Evolutionary conservation across 2,113 vertebrate species (phyloP), one percentile per base, ranked within the genome.

Genomic region (Tretioscincus oriximinensis): DNA sequence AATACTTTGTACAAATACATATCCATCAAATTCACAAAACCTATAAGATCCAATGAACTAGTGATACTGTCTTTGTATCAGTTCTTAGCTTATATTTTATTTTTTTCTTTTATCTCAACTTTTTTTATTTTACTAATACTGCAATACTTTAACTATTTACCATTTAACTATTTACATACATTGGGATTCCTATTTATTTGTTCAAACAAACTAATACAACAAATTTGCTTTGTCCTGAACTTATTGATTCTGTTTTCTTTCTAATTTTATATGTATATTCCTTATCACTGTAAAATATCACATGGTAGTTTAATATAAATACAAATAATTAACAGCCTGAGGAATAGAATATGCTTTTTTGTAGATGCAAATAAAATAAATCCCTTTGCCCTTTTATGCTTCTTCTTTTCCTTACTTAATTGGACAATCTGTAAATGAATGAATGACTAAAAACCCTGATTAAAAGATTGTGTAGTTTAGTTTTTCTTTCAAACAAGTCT

Each of bases 51-150:
- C 49, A 45, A 20, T 20, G 28, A 69, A 1, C 28, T 64, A 29
- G 21, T 63, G 3, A 20, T n/a, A 64, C 35, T 80, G 75, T 7
- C 70, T 85, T 58, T 67, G 80, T 85, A 9, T 35, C 7, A 76
- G 51, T 0, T 51, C 1, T 49, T 80, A 29, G 51, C 0, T 21
- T 41, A 35, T 84, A 85, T 79, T 29, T 12, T 64, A 5, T 7
- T 9, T 5, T 51, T 61, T 84, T 66, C 29, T 84, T 58, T 10
- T 67, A 49, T 12, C 0, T 29, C 9, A 26, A 1, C 45, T 26
- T 71, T 21, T 18, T 51, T 41, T n/a, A n/a, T n/a, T 10, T 16
- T 28, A 81, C 22, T 73, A 11, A 12, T 65, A 61, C 65, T 9
- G 1, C 63, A 1, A 51, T 83, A n/a, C 60, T 60, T 21, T 41